Base-by-base conservation (phyloP, 1,140 invertebrate species). In the Littorina saxatilis region DNA sequence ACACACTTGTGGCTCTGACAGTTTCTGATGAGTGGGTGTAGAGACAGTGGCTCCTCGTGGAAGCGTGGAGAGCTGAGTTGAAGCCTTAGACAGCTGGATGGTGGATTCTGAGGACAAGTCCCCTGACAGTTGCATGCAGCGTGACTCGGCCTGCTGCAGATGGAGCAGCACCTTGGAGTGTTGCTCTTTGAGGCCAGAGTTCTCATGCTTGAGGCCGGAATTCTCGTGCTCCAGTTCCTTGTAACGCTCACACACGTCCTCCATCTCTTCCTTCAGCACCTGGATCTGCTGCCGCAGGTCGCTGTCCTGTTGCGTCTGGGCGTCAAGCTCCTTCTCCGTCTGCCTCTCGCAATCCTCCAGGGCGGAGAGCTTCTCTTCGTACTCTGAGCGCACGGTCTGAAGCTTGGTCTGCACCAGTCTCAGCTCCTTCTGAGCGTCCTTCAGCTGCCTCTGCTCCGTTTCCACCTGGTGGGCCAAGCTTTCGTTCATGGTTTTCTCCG, bases 341-440 rank as follows among this genome's bases (percentile, higher is more conserved):
- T 83, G 15, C 32, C 77, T 70, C 63, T 82, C 72, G 55, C 63
- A 75, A 5, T 77, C 37, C 32, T 86, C 82, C 40, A 66, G 63
- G 7, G 58, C 79, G 17, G 81, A 80, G 15, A 86, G 66, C 32
- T 79, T 78, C n/a, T 86, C 76, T 29, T 84, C 82, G 81, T 83
- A 82, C 66, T 86, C 83, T 13, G 78, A 63, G 37, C 80, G 81
- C 23, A 83, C 80, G 20, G 80, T 47, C n/a, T 82, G 52, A 0
- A 86, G 47, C 79, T 72, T 84, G 7, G 43, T 23, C 66, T 83
- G 80, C 1, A 78, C 72, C 5, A 55, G 29, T 32, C 27, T 73
- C 37, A 86, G 75, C 43, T 84, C 81, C 17, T 23, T 79, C n/a
- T 74, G 58, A 23, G 72, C 39, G 11, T 83, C 82, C 15, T 75